phyloP scores from a whole-genome alignment of 1,140 invertebrate species.

The Triops longicaudatus region DNA sequence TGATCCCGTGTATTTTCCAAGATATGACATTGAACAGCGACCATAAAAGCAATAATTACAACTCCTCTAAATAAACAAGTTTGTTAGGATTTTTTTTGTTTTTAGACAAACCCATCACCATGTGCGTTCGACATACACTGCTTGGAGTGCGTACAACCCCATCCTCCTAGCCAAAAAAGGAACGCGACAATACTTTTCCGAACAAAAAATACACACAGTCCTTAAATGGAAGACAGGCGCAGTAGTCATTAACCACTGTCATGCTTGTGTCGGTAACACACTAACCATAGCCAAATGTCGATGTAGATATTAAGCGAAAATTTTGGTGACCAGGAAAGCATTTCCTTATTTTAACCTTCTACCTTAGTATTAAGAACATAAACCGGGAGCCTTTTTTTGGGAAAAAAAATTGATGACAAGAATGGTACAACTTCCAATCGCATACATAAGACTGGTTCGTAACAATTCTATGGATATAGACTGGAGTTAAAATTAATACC shows the following conservation, averaged over 20 bases:
- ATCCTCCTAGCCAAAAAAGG: not conserved
- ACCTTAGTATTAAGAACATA: not conserved
- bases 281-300: not conserved
- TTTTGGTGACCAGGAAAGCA: not conserved
- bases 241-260: not conserved
- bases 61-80: not conserved
- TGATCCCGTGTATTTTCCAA: constrained; percentile 12
- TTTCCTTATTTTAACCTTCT: not conserved
- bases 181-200: not conserved
- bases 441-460: not conserved
- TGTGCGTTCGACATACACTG: not conserved
- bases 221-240: not conserved
- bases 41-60: not conserved
- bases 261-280: not conserved
- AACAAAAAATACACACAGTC: not conserved
- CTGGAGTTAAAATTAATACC: not conserved
- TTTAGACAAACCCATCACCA: not conserved
- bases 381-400: not conserved
- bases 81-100: not conserved
- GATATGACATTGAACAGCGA: constrained; percentile 7
- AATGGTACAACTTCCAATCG: not conserved
- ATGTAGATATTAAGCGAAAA: not conserved
- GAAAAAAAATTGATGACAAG: not conserved
- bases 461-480: not conserved
- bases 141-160: not conserved